Base-by-base conservation (phyloP, 92 coral and sea anemone species). In the Isaurus tuberculatus region DNA sequence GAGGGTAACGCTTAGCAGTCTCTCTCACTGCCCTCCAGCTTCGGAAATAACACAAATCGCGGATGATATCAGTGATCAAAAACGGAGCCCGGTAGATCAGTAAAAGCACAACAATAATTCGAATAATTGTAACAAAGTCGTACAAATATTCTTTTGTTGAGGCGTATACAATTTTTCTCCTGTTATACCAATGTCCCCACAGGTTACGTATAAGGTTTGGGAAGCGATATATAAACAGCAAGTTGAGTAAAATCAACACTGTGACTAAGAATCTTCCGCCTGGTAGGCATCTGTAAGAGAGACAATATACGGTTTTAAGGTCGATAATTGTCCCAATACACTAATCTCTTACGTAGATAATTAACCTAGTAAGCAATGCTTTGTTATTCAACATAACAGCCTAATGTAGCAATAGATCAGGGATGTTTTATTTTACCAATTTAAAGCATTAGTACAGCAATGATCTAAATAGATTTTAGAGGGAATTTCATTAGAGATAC, bases 1-100 rank as follows among this genome's bases (percentile, higher is more conserved):
- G 90, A 8, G 99, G 99, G 72, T 96, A 96, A 29, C 92, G 95
- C 77, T 91, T 83, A 49, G 92, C 98, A 5, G 99, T 94, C 48
- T 89, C 86, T 29, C 99, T 86, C 57, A 96, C 99, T 25, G 99
- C 99, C 53, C 79, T 89, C 99, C 99, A 96, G 90, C 99, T 96
- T 44, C 91, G 91, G 75, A 92, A 87, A 37, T 88, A 88, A 51
- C 94, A 89, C 46, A 96, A 78, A 68, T 96, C 99, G 49, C 89
- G 91, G 40, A 95, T 75, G 23, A 96, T 90, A 88, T 96, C 99
- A 25, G 94, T 85, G 40, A 96, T 83, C 30, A 96, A 85, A 80
- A 93, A 95, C 4, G 99, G 99, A 36, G 99, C 99, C 11, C 98
- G 97, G 60, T 94, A 94, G 72, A 96, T 37, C n/a, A 93, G 86